Evolutionary conservation across 2,113 vertebrate species (phyloP).

Genomic region (Ifrita kowaldi): DNA sequence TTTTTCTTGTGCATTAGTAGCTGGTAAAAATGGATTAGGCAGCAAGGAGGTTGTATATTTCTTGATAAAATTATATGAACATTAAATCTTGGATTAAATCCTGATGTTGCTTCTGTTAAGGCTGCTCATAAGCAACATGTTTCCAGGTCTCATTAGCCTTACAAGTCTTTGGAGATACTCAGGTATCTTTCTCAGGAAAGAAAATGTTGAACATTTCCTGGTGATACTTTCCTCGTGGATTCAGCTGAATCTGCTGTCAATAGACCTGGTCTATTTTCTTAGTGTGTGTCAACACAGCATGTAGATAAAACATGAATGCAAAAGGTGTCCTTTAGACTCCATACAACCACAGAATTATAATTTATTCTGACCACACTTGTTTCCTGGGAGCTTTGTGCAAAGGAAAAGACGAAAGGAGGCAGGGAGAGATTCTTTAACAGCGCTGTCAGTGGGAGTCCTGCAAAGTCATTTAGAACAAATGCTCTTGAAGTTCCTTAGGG

Average conservation of each 20-base stretch:
- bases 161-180: background rate
- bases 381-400: conserved; percentile 21
- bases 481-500: conserved; percentile 14
- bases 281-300: background rate
- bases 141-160: background rate
- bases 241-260: background rate
- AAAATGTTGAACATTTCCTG: background rate
- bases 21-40: background rate
- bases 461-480: conserved; percentile 48
- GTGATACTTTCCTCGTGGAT: background rate
- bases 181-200: background rate
- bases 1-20: background rate
- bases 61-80: background rate
- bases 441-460: conserved; percentile 2
- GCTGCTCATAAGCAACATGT: background rate
- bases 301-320: conserved; percentile 29
- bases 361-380: background rate
- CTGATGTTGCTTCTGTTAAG: background rate
- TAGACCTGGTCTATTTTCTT: background rate
- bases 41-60: background rate
- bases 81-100: background rate
- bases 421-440: background rate
- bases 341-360: background rate
- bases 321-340: conserved; percentile 31
- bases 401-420: background rate